These are phyloP conservation scores for Coelopa frigida DNA, from an alignment of 1,140 invertebrate genomes.

Conservation along the genomic window DNA sequence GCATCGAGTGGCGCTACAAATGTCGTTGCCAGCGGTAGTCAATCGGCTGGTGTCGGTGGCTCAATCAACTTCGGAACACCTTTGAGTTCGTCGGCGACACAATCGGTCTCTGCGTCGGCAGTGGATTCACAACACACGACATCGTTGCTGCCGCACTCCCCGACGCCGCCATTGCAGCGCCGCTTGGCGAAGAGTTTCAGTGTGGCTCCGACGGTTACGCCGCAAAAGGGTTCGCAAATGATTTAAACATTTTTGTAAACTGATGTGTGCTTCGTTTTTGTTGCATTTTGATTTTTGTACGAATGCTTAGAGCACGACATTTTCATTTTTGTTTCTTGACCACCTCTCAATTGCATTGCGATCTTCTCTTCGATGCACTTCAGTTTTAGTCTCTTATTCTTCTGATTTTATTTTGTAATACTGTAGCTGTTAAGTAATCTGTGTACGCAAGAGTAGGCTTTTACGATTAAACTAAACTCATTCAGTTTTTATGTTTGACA, in stretches of 20 bases:
- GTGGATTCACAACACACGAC: constrained; percentile 11
- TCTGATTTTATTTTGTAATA: too few relatives aligned
- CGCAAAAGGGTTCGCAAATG: constrained; percentile 39
- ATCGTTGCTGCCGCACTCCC: constrained; percentile 43
- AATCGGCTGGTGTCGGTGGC: constrained; percentile 35
- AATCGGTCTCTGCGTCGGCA: constrained; percentile 16
- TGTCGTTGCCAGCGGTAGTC: constrained; percentile 34
- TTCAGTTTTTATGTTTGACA: too few relatives aligned
- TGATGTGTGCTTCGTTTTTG: constrained; percentile 1
- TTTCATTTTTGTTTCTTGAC: constrained; percentile 1
- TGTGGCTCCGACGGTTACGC: constrained; percentile 59
- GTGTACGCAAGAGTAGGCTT: too few relatives aligned
- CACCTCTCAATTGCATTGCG: too few relatives aligned
- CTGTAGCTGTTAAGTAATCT: too few relatives aligned
- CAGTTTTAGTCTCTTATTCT: too few relatives aligned
- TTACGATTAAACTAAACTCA: too few relatives aligned
- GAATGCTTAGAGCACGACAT: background rate
- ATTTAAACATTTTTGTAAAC: background rate
- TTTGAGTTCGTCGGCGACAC: constrained; percentile 6
- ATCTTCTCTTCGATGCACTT: too few relatives aligned
- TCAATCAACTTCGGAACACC: constrained; percentile 31
- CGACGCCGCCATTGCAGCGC: constrained; percentile 72
- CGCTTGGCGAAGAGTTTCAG: constrained; percentile 84
- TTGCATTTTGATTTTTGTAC: background rate
- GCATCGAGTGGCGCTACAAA: constrained; percentile 18